Evolutionary conservation across 2,888 invertebrate genomes (phyloP).

Genomic region (Eugnorisma glareosa): DNA sequence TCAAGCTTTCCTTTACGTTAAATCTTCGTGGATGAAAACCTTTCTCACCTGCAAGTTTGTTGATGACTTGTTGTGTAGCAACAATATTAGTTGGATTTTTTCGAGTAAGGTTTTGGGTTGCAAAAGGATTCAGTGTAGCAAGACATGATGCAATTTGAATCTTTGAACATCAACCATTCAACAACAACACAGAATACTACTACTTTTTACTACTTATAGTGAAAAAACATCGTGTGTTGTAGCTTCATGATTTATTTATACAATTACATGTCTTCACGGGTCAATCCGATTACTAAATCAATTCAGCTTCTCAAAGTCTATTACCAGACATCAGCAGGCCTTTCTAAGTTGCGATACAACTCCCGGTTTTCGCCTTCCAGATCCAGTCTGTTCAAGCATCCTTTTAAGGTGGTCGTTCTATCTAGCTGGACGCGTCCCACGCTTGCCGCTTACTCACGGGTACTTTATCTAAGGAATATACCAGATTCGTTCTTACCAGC

Average conservation of each 20-base stretch:
- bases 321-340: not conserved
- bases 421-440: slow-evolving; percentile 1
- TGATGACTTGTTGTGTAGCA: slow-evolving; percentile 14
- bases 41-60: slow-evolving; percentile 32
- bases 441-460: not conserved
- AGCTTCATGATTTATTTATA: too few relatives aligned
- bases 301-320: not conserved
- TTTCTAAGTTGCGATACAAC: not conserved
- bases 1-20: slow-evolving; percentile 41
- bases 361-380: not conserved
- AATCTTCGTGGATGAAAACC: slow-evolving; percentile 33
- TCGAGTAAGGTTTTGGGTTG: not conserved
- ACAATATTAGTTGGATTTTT: not conserved
- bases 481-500: not conserved
- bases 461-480: not conserved
- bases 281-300: not conserved
- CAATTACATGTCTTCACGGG: not conserved
- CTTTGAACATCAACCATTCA: not conserved
- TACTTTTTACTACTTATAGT: not conserved
- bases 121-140: not conserved
- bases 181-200: not conserved
- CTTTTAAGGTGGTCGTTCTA: not conserved
- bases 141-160: not conserved
- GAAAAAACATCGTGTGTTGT: not conserved
- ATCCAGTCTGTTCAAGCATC: slow-evolving; percentile 2